Conservation (phyloP, 2,888 invertebrate genomes). For the Tanypteryx hageni region DNA sequence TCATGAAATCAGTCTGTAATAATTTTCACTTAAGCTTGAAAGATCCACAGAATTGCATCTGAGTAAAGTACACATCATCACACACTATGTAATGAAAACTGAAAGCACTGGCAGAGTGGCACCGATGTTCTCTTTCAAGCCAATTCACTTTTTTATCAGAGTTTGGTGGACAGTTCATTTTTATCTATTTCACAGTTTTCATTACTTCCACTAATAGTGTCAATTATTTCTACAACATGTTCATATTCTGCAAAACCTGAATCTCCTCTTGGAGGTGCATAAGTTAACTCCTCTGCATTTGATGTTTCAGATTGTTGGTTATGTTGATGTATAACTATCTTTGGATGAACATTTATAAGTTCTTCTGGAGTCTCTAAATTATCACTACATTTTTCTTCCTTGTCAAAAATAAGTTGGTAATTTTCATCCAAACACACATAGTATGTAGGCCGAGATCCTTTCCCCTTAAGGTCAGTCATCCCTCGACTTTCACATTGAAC, state of each 20-base stretch:
- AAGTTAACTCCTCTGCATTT: background rate
- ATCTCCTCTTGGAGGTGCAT: conserved; percentile 22
- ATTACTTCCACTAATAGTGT: background rate
- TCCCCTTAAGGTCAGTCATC: conserved; percentile 85
- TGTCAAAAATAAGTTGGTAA: conserved; percentile 65
- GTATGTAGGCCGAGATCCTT: conserved; percentile 83
- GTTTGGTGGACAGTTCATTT: conserved; percentile 18
- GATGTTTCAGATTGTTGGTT: background rate
- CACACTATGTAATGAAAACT: background rate
- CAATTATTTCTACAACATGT: conserved; percentile 31
- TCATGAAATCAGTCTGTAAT: background rate
- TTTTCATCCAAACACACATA: conserved; percentile 83
- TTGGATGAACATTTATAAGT: background rate
- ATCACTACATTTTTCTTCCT: background rate
- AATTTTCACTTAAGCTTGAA: background rate
- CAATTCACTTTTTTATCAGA: conserved; percentile 6
- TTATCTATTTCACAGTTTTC: background rate
- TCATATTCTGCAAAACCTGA: conserved; percentile 60
- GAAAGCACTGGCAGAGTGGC: background rate
- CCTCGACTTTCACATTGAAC: conserved; percentile 84
- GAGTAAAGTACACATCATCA: background rate
- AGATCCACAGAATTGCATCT: background rate
- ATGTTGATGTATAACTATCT: conserved; percentile 44
- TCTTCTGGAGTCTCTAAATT: background rate
- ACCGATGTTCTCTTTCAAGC: background rate